Conservation (phyloP, 2,113 vertebrate species). For the Ploceus nigricollis region DNA sequence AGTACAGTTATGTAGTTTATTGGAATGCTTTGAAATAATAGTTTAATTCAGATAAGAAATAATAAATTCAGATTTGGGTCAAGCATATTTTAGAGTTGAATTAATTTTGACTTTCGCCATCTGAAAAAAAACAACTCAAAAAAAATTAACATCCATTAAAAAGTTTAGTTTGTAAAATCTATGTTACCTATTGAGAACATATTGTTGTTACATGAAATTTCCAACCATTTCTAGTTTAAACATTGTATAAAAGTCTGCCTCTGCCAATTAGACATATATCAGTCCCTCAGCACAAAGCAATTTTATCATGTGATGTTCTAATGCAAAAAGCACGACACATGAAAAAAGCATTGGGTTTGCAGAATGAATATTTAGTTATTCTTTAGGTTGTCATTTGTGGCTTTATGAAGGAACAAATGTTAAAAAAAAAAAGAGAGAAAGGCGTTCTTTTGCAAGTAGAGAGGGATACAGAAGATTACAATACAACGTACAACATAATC, state of each 20-base stretch:
- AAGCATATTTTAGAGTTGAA: background rate
- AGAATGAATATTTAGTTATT: constrained; percentile 61
- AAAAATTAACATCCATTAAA: background rate
- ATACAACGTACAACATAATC: constrained; percentile 59
- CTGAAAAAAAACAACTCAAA: background rate
- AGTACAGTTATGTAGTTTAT: background rate
- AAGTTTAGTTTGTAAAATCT: background rate
- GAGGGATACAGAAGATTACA: constrained; percentile 46
- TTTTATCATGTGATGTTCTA: constrained; percentile 34
- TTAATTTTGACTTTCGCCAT: background rate
- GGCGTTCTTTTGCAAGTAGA: constrained; percentile 37
- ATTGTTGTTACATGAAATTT: background rate
- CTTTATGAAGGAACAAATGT: constrained; percentile 58
- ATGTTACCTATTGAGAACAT: background rate
- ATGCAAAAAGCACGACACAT: constrained; percentile 50
- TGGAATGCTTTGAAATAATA: background rate
- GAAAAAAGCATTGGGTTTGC: constrained; percentile 18
- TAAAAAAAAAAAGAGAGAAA: constrained; percentile 28
- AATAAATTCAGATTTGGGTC: background rate
- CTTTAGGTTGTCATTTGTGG: constrained; percentile 74
- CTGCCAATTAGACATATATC: constrained; percentile 13
- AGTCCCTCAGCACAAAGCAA: constrained; percentile 32
- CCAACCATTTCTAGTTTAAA: background rate
- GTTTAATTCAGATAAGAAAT: background rate
- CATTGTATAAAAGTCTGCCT: background rate